These are phyloP conservation scores for Ceriagrion tenellum DNA, from an alignment of 2,888 invertebrate species.

Conservation along the genomic window DNA sequence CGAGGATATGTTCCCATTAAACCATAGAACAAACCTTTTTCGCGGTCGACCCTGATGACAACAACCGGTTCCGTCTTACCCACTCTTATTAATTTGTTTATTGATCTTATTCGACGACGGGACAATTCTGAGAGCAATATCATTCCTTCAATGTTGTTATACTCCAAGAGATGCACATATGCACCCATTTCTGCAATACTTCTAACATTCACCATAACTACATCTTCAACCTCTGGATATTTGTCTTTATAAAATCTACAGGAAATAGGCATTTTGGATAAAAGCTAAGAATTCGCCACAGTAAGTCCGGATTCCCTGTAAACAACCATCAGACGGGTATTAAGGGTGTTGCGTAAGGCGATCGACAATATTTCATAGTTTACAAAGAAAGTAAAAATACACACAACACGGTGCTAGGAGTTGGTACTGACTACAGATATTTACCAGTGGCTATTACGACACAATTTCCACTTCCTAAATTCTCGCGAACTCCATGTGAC, in stretches of 20 bases:
- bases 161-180: conserved; percentile 98
- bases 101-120: conserved; percentile 98
- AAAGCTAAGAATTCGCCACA: not conserved
- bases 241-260: conserved; percentile 98
- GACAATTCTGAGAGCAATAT: conserved; percentile 98
- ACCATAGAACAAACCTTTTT: conserved; percentile 87
- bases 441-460: not conserved
- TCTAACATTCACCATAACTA: conserved; percentile 99
- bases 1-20: not conserved
- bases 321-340: not conserved
- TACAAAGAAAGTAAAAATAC: no score
- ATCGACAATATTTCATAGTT: not conserved
- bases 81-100: conserved; percentile 99
- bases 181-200: conserved; percentile 99
- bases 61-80: conserved; percentile 99
- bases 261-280: conserved; percentile 84
- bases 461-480: not conserved
- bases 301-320: not conserved
- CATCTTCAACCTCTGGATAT: conserved; percentile 99
- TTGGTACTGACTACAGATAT: no score
- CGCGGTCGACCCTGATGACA: conserved; percentile 99
- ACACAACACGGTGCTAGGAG: not conserved
- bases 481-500: conserved; percentile 55
- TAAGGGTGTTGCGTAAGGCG: not conserved
- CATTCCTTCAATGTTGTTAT: conserved; percentile 99